phyloP scores from a whole-genome alignment of 1,140 invertebrate species.

The Cydia amplana region DNA sequence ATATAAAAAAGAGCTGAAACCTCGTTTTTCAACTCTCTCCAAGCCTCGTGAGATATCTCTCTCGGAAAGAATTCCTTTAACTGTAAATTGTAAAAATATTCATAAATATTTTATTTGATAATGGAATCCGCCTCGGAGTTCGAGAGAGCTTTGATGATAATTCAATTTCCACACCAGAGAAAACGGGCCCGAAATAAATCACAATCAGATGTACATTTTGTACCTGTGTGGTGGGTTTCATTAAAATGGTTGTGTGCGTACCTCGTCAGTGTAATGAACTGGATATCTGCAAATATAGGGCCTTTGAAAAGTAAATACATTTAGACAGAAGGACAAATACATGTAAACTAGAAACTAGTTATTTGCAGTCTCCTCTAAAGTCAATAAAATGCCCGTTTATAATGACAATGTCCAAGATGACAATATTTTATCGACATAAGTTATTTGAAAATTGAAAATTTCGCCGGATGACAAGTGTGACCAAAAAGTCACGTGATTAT shows the following conservation, averaged over 20 bases:
- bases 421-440: too few species aligned
- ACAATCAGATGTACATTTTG: conserved; percentile 26
- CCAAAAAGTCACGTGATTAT: too few species aligned
- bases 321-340: not conserved
- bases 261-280: conserved; percentile 4
- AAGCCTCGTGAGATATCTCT: conserved; percentile 28
- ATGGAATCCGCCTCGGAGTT: conserved; percentile 30
- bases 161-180: conserved; percentile 29
- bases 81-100: conserved; percentile 33
- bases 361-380: too few species aligned
- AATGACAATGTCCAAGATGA: too few species aligned
- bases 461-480: too few species aligned
- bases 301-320: not conserved
- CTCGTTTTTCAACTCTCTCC: conserved; percentile 5
- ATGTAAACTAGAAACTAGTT: not conserved
- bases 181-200: conserved; percentile 28
- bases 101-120: conserved; percentile 33
- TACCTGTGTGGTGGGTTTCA: not conserved
- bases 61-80: conserved; percentile 27
- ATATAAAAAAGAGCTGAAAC: conserved; percentile 28
- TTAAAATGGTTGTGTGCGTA: conserved; percentile 3
- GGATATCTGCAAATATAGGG: not conserved
- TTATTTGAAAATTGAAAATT: too few species aligned
- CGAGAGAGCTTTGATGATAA: conserved; percentile 31
- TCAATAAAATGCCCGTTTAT: too few species aligned